Evolutionary conservation across 1,140 invertebrate genomes (phyloP).

Genomic region (Littorina saxatilis): DNA sequence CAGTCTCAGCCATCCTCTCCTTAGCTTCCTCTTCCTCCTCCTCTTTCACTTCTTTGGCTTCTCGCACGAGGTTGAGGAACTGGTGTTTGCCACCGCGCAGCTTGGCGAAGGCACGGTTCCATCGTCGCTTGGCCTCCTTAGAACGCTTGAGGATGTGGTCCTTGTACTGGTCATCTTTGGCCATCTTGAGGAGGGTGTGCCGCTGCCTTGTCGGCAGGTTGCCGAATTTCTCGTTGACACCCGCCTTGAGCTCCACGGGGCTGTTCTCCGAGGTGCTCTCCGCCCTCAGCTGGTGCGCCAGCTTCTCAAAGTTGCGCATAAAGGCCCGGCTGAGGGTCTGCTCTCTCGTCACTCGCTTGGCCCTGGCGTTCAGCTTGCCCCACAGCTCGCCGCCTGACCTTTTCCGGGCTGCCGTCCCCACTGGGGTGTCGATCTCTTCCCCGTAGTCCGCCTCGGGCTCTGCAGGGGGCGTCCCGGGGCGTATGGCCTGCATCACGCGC

Average conservation of each 20-base stretch:
- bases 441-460: slow-evolving; percentile 43
- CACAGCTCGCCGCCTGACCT: slow-evolving; percentile 46
- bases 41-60: not conserved
- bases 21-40: not conserved
- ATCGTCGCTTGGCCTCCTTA: slow-evolving; percentile 37
- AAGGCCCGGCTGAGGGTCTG: slow-evolving; percentile 59
- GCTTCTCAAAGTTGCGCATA: slow-evolving; percentile 52
- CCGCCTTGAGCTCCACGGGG: slow-evolving; percentile 10
- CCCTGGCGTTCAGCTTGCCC: slow-evolving; percentile 47
- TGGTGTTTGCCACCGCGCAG: not conserved
- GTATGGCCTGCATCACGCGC: slow-evolving; percentile 50
- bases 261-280: slow-evolving; percentile 28
- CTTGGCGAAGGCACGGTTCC: slow-evolving; percentile 2
- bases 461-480: slow-evolving; percentile 40
- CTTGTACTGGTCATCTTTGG: slow-evolving; percentile 31
- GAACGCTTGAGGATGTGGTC: slow-evolving; percentile 36
- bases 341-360: slow-evolving; percentile 27
- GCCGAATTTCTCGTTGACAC: slow-evolving; percentile 47
- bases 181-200: slow-evolving; percentile 50
- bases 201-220: slow-evolving; percentile 47
- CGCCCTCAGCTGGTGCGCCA: slow-evolving; percentile 41
- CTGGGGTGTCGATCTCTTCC: slow-evolving; percentile 5
- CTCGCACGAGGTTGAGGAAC: not conserved
- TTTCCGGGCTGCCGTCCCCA: slow-evolving; percentile 22
- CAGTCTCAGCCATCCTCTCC: not conserved